Conservation (phyloP, 2,113 vertebrate species). For the Nymphicus hollandicus region DNA sequence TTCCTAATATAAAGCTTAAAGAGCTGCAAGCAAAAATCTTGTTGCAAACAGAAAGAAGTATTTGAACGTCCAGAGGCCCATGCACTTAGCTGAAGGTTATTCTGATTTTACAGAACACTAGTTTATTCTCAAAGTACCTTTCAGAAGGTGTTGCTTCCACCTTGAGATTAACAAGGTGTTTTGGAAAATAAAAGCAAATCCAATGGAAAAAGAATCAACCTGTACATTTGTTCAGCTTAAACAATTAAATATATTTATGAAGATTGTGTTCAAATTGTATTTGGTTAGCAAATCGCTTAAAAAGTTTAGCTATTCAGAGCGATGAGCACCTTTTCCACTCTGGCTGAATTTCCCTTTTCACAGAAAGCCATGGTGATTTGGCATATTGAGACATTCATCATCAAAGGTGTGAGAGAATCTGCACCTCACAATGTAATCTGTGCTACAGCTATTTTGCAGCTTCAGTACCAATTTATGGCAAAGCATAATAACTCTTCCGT, state of each 20-base stretch:
- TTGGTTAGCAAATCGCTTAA: neutral
- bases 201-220: neutral
- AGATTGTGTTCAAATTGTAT: neutral
- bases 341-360: neutral
- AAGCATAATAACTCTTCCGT: neutral
- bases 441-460: neutral
- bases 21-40: neutral
- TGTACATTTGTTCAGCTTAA: neutral
- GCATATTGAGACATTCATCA: neutral
- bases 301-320: neutral
- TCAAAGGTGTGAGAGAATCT: neutral
- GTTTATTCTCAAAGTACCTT: neutral
- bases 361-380: neutral
- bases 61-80: neutral
- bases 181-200: neutral
- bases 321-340: neutral
- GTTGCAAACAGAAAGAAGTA: neutral
- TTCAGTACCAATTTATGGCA: neutral
- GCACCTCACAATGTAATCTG: neutral
- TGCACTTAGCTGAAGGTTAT: neutral
- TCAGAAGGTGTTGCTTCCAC: neutral
- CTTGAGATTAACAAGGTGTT: neutral
- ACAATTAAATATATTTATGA: neutral
- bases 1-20: neutral
- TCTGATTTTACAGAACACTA: neutral